phyloP scores from a whole-genome alignment of 1,140 invertebrate species.

The Megalopta genalis region DNA sequence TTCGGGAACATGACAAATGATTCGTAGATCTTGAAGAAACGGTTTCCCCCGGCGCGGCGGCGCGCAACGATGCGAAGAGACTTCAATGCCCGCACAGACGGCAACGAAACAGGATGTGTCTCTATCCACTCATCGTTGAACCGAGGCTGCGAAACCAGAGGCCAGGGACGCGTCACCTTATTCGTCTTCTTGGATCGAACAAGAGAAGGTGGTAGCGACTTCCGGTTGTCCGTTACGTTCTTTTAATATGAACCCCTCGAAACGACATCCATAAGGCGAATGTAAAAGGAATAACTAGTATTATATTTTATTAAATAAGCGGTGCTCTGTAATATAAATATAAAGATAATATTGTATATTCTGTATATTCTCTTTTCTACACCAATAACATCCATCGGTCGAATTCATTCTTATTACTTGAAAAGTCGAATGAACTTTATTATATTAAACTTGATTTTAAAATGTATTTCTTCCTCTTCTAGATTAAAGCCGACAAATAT shows the following conservation, averaged over 20 bases:
- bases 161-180: constrained; percentile 38
- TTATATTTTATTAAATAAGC: no score
- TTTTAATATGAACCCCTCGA: not conserved
- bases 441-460: no score
- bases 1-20: not conserved
- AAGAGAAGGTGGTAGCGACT: constrained; percentile 2
- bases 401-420: no score
- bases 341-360: no score
- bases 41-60: not conserved
- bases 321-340: no score
- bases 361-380: no score
- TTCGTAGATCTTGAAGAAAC: not conserved
- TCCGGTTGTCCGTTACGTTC: constrained; percentile 7
- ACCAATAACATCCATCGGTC: no score
- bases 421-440: no score
- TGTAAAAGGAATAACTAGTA: no score
- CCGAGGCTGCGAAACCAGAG: constrained; percentile 1
- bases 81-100: constrained; percentile 26
- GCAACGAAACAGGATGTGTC: constrained; percentile 16
- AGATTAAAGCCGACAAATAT: no score
- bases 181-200: constrained; percentile 6
- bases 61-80: constrained; percentile 4
- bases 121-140: constrained; percentile 36
- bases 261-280: not conserved
- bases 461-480: no score